A percentile compares a stretch with the other conserved stretches of the same genome.
These are phyloP conservation scores for Lepus americanus DNA, from an alignment of 2,113 vertebrate genomes.

Conservation along the genomic window DNA sequence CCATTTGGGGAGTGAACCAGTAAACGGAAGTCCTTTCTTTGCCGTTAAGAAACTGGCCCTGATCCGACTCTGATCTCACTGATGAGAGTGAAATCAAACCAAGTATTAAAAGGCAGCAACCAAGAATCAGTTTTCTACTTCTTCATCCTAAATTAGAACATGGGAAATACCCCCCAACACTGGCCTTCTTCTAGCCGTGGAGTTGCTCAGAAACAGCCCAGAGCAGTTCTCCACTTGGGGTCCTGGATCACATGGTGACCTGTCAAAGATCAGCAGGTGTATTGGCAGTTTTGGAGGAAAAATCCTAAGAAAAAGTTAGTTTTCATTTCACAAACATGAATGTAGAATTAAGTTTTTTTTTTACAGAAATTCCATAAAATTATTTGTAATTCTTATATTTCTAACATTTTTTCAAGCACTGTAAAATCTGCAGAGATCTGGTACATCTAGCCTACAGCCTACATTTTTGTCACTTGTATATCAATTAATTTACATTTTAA, in stretches of 20 bases:
- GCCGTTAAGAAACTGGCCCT: neutral
- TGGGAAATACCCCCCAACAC: neutral
- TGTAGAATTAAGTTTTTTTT: constrained; percentile 8
- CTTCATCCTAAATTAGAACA: neutral
- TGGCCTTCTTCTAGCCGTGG: neutral
- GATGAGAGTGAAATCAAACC: neutral
- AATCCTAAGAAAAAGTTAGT: neutral
- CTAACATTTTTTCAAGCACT: neutral
- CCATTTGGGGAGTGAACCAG: no score
- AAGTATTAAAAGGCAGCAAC: neutral
- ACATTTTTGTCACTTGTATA: neutral
- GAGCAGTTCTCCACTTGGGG: neutral
- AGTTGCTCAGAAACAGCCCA: neutral
- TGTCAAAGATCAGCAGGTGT: neutral
- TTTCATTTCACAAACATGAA: neutral
- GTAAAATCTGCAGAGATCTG: neutral
- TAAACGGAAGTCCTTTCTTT: no score
- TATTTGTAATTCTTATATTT: constrained; percentile 36
- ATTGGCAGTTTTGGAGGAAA: neutral
- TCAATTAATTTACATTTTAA: constrained; percentile 40
- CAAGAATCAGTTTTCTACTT: neutral
- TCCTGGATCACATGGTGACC: neutral
- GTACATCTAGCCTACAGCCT: neutral
- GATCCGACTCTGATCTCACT: neutral
- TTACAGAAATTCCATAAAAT: neutral